Evolutionary conservation across 2,888 invertebrate species (phyloP), one percentile per base, ranked within the genome.

Genomic region (Stenchaetothrips biformis): DNA sequence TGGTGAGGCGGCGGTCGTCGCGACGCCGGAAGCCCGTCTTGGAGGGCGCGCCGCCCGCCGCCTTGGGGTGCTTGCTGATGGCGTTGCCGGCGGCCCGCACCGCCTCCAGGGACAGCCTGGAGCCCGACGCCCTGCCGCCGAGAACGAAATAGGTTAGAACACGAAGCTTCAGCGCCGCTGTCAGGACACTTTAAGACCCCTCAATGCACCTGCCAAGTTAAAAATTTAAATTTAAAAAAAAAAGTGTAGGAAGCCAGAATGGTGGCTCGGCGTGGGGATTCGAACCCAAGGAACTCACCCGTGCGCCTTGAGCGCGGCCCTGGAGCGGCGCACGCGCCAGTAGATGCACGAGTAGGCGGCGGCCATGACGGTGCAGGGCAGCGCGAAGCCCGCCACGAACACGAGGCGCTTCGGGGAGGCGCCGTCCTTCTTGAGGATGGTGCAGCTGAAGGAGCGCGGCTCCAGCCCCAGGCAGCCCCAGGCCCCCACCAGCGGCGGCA

Each of bases 381-480:
- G 87, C 9, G 93, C 90, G 86, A 96, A 95, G 1, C 94, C 95
- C 83, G 95, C 89, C 21, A 94, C 89, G 88, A 96, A 96, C 0
- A 96, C 89, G 81, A 92, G 91, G 86, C 95, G 95, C 88, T 95
- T 95, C 4, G 95, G 95, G 0, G 95, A 95, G 82, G 87, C 89
- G 74, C 93, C 93, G 85, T 93, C 89, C 85, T 94, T 93, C 82
- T 91, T 90, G 79, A 96, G 88, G 83, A 96, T 95, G 37, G 96
- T 97, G 87, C 97, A 97, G 0, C 96, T 96, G 86, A 96, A 96
- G 2, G 95, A 95, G 27, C 90, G 89, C 48, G 90, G 88, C 83
- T 95, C 93, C 62, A 95, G 88, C 0, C 96, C 96, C 82, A 97
- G 89, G 83, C 90, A 91, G 21, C 96, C 96, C 96, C 96, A 96